phyloP scores from a whole-genome alignment of 2,113 vertebrate genomes.

The Tachycineta bicolor region DNA sequence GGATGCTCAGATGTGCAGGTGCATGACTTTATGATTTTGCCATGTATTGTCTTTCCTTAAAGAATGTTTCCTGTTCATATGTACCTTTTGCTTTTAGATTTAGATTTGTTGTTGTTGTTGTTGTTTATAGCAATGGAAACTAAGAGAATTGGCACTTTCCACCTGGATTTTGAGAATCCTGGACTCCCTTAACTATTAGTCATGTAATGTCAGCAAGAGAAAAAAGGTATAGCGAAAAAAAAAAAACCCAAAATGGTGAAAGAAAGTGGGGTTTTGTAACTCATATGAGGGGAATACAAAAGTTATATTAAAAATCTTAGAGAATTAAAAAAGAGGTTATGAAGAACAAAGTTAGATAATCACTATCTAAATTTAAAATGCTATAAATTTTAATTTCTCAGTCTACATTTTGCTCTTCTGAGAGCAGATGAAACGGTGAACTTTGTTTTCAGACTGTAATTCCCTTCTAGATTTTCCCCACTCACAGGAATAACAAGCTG shows the following conservation, averaged over 20 bases:
- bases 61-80: neutral
- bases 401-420: neutral
- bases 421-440: neutral
- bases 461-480: neutral
- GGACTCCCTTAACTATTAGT: neutral
- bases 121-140: neutral
- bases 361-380: neutral
- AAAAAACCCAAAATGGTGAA: neutral
- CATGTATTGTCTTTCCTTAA: neutral
- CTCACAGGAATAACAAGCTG: neutral
- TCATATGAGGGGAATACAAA: neutral
- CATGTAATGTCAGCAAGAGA: neutral
- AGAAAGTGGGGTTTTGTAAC: rapidly evolving
- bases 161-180: neutral
- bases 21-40: neutral
- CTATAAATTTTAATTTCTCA: neutral
- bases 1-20: neutral
- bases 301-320: neutral
- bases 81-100: neutral
- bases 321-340: neutral
- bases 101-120: neutral
- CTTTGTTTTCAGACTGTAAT: neutral
- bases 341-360: neutral
- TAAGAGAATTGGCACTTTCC: neutral
- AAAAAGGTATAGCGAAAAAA: neutral